phyloP scores from a whole-genome alignment of 2,797 vertebrate genomes.

The Sardinella longiceps region DNA sequence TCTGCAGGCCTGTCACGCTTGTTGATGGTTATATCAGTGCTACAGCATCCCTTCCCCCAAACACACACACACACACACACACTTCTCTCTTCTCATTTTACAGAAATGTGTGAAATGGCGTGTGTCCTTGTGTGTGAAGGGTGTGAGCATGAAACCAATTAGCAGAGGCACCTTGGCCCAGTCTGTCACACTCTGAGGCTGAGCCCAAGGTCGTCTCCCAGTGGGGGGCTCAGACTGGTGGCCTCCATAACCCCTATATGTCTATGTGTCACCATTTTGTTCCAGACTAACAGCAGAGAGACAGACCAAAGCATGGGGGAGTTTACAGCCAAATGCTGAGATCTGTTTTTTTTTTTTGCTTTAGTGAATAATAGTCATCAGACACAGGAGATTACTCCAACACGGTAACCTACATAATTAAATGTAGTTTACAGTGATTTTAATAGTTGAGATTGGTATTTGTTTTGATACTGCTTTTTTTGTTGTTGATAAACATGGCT shows the following conservation, averaged over 20 bases:
- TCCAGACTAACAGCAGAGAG: not conserved
- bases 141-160: constrained; percentile 9
- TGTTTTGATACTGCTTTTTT: too few species aligned
- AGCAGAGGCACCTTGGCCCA: not conserved
- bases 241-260: not conserved
- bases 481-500: too few species aligned
- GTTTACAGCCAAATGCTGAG: not conserved
- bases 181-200: not conserved
- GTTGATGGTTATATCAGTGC: constrained; percentile 11
- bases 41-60: not conserved
- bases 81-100: not conserved
- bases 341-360: too few species aligned
- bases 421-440: too few species aligned
- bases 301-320: too few species aligned
- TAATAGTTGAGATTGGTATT: too few species aligned
- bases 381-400: too few species aligned
- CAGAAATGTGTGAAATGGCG: not conserved
- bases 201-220: constrained; percentile 16
- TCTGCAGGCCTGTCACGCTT: constrained; percentile 8
- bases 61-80: not conserved
- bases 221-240: not conserved
- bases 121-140: constrained; percentile 17
- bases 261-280: not conserved
- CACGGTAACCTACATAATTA: too few species aligned
- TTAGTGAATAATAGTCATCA: too few species aligned